A percentile compares a stretch with the other conserved stretches of the same genome.
Evolutionary conservation across 92 coral and sea anemone species (phyloP).

Genomic region (Epizoanthus rinbou): DNA sequence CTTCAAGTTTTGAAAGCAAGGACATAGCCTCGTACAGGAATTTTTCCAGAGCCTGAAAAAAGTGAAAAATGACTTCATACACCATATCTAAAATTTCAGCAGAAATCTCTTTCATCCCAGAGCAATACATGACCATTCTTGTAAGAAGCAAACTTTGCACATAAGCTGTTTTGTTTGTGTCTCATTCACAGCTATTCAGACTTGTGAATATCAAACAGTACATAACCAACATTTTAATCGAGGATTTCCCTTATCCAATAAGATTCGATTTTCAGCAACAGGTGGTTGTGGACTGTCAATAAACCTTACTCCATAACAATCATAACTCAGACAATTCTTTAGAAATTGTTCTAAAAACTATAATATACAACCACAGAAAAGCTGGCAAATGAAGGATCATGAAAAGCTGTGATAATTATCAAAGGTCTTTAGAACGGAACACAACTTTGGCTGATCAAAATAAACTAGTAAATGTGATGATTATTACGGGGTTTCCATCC

Average conservation of each 20-base stretch:
- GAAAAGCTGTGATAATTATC: neutral
- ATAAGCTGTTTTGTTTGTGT: neutral
- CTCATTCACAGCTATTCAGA: slow-evolving; percentile 6
- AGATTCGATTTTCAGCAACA: slow-evolving; percentile 17
- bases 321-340: neutral
- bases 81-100: slow-evolving; percentile 16
- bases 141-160: neutral
- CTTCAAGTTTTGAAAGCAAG: slow-evolving; percentile 90
- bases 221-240: neutral
- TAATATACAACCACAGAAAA: too few relatives aligned
- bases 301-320: neutral
- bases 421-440: neutral
- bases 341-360: neutral
- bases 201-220: neutral
- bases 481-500: neutral
- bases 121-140: neutral
- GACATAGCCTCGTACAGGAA: slow-evolving; percentile 98
- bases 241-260: slow-evolving; percentile 1
- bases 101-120: slow-evolving; percentile 16
- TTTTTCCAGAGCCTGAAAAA: slow-evolving; percentile 92
- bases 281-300: slow-evolving; percentile 33
- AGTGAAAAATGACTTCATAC: slow-evolving; percentile 24
- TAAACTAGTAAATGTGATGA: too few relatives aligned
- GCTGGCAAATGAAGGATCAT: neutral
- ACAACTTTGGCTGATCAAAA: too few relatives aligned